phyloP scores from a whole-genome alignment of 2,797 vertebrate genomes.

The Lacerta agilis region DNA sequence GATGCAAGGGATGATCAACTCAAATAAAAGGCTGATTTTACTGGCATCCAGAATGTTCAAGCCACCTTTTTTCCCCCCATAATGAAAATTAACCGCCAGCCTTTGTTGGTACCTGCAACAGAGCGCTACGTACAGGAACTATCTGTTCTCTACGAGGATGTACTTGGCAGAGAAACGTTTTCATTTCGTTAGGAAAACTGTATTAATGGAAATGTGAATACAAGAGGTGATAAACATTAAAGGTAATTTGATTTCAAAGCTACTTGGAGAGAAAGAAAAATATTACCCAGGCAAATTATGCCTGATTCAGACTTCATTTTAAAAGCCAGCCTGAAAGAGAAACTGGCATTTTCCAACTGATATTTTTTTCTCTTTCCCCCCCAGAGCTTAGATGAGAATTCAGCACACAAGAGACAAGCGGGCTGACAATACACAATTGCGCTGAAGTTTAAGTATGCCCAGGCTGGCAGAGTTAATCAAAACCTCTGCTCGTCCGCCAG shows the following conservation, averaged over 20 bases:
- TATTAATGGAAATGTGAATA: slow-evolving; percentile 70
- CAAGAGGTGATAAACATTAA: slow-evolving; percentile 65
- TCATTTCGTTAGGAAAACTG: slow-evolving; percentile 63
- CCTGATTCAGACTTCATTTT: slow-evolving; percentile 73
- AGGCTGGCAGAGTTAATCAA: slow-evolving; percentile 72
- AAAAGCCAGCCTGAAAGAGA: slow-evolving; percentile 58
- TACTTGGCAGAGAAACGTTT: slow-evolving; percentile 47
- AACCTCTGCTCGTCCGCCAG: slow-evolving; percentile 65
- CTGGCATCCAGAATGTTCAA: slow-evolving; percentile 23
- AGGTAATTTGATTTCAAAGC: slow-evolving; percentile 68
- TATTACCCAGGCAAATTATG: slow-evolving; percentile 65
- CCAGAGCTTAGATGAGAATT: slow-evolving; percentile 71
- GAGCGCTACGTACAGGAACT: slow-evolving; percentile 20
- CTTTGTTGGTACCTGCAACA: slow-evolving; percentile 30
- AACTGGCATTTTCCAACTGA: slow-evolving; percentile 64
- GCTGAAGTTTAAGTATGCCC: slow-evolving; percentile 62
- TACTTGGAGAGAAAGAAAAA: slow-evolving; percentile 62
- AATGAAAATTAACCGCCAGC: slow-evolving; percentile 28
- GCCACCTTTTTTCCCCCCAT: slow-evolving; percentile 43
- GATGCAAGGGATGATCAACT: slow-evolving; percentile 44
- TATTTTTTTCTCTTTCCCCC: slow-evolving; percentile 10
- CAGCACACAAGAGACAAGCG: slow-evolving; percentile 64
- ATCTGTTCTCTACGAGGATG: slow-evolving; percentile 29
- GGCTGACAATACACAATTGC: slow-evolving; percentile 67
- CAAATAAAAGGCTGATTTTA: slow-evolving; percentile 22